A percentile compares a stretch with the other conserved stretches of the same genome.
phyloP scores from a whole-genome alignment of 2,888 invertebrate species.

The Campoplex capitator region DNA sequence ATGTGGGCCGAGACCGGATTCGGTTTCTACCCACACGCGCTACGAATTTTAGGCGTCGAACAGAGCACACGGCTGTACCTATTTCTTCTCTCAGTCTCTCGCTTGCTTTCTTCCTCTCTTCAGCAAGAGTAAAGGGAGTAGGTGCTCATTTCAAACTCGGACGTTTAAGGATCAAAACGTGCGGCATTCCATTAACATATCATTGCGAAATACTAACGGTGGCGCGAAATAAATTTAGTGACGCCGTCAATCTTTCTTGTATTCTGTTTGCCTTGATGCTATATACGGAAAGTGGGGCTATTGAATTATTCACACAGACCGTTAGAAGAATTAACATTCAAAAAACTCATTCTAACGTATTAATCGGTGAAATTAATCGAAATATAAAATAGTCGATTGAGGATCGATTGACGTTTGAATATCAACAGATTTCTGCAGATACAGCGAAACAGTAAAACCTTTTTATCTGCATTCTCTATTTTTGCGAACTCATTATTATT shows the following conservation, averaged over 20 bases:
- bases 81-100: background rate
- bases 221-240: background rate
- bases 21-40: slow-evolving; percentile 75
- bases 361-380: background rate
- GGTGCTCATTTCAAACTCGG: slow-evolving; percentile 46
- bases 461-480: background rate
- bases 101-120: background rate
- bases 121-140: slow-evolving; percentile 67
- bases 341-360: background rate
- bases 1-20: slow-evolving; percentile 79
- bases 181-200: slow-evolving; percentile 73
- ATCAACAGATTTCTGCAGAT: background rate
- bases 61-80: slow-evolving; percentile 32
- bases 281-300: background rate
- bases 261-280: background rate
- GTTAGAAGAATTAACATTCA: background rate
- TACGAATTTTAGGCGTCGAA: slow-evolving; percentile 74
- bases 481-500: background rate
- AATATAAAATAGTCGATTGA: background rate
- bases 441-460: background rate
- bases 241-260: background rate
- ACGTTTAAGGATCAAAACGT: slow-evolving; percentile 56
- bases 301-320: background rate
- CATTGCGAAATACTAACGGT: slow-evolving; percentile 27
- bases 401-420: background rate